Evolutionary conservation across 2,113 vertebrate species (phyloP), one percentile per base, ranked within the genome.

Genomic region (Malurus melanocephalus): DNA sequence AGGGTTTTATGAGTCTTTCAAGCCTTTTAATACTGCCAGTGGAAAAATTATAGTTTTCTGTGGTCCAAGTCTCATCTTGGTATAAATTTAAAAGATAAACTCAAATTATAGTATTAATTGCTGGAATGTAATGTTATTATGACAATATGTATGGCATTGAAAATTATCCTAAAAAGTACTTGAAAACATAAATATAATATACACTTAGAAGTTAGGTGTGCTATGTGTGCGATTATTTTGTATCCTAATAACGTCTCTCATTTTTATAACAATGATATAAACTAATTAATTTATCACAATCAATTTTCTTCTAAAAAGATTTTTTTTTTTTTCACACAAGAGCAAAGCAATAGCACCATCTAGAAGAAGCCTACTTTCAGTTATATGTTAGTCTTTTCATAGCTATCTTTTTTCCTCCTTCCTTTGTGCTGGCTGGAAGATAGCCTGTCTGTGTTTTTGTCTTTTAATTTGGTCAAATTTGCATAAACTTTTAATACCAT

Each of bases 291-390:
- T 82, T 80, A 80, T 72, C 33, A 68, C 20, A 81, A 42, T 46
- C 16, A 28, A 7, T 72, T 89, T 85, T 84, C 28, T 80, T 22
- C 13, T 68, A 4, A 45, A 92, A 85, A 49, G 2, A 6, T 4
- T 33, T 78, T 71, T 48, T 87, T n/a, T n/a, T 87, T 87, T 87
- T 48, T 38, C 18, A 35, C 26, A 60, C 42, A 84, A 83, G 42
- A 78, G 6, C 66, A 8, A 92, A 95, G 88, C 90, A 95, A 94
- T 68, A 95, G 90, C 93, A 95, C 95, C 90, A 94, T 92, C 92
- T 95, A 95, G 86, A 94, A 95, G 92, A 89, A 89, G 10, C 32
- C 79, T 42, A 61, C 33, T 49, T 94, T 92, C 61, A 72, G 35
- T 56, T 80, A 53, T 42, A 8, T 75, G 5, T 67, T 71, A 60